Conservation (phyloP, 2,113 vertebrate species). For the Dasyurus viverrinus region DNA sequence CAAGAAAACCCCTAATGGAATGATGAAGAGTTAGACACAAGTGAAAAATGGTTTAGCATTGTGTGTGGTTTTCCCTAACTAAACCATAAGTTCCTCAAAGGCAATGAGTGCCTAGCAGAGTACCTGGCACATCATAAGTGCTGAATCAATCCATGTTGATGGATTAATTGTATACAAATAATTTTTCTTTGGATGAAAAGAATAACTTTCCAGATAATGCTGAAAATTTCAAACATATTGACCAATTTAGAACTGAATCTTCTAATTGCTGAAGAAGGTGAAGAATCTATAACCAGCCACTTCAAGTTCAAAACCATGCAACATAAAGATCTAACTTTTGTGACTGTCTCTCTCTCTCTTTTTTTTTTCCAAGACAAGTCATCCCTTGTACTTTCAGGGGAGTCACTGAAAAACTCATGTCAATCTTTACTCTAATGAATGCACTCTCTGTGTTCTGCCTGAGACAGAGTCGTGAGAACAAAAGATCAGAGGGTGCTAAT, state of each 20-base stretch:
- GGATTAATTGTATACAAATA: background rate
- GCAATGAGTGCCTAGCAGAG: background rate
- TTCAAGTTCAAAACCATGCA: background rate
- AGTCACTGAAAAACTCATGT: constrained; percentile 14
- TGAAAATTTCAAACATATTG: background rate
- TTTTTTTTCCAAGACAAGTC: constrained; percentile 1
- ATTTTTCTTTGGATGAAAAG: background rate
- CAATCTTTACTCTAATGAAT: constrained; percentile 47
- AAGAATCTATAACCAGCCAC: background rate
- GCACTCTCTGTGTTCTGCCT: constrained; percentile 62
- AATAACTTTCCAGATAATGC: constrained; percentile 3
- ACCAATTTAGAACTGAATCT: background rate
- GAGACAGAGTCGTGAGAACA: constrained; percentile 37
- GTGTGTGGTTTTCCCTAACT: background rate
- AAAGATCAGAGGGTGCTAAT: constrained; percentile 54
- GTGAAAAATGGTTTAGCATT: too few relatives aligned
- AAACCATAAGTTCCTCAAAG: background rate
- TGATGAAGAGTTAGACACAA: background rate
- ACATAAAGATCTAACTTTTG: background rate
- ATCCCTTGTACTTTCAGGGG: constrained; percentile 21
- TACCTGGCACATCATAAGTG: background rate
- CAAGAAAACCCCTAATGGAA: background rate
- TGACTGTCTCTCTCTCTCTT: background rate
- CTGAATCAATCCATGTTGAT: background rate
- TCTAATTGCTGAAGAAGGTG: background rate